Base-by-base conservation (phyloP, 2,113 vertebrate species). In the Elaphurus davidianus region DNA sequence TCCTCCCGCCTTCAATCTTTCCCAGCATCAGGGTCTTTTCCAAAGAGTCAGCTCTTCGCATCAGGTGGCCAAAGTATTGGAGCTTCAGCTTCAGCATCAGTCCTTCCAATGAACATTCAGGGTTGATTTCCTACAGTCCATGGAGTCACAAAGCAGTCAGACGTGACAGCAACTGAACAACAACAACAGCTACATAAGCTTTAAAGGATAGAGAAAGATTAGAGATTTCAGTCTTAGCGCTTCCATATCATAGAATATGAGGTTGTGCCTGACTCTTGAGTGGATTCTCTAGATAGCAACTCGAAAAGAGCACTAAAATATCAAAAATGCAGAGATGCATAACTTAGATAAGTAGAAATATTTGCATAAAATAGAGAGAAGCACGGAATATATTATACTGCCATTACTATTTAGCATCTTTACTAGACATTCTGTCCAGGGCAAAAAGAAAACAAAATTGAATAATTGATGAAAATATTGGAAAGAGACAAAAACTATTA, bases 361-460 rank as follows among this genome's bases (percentile, higher is more conserved):
- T 23, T 84, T 11, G 50, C 43, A 71, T 54, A 85, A 62, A 90
- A n/a, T 40, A 15, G 50, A 43, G 57, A 92, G 40, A 57, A 57
- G 81, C 88, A n/a, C 13, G 71, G 14, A 33, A 91, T 84, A 33
- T 60, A 57, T 67, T 74, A 16, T 54, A 74, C n/a, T 55, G 23
- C 16, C 25, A 33, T 28, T 60, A 45, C 6, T 74, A 30, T 43
- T 62, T 86, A 84, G 43, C 59, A 85, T 86, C 85, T 94, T 90
- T 90, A 62, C 9, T 90, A 40, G 36, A 74, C 25, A 50, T 81
- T 88, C n/a, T 71, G 23, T 9, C 5, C 71, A 86, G 4, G 23
- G 12, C 5, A 85, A 45, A 85, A 76, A 88, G 25, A 47, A 96
- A 95, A 74, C 21, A 5, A 94, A 83, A 96, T 64, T 64, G 83